Conservation (phyloP, 2,113 vertebrate genomes). For the Romanogobio albipinnatus region DNA sequence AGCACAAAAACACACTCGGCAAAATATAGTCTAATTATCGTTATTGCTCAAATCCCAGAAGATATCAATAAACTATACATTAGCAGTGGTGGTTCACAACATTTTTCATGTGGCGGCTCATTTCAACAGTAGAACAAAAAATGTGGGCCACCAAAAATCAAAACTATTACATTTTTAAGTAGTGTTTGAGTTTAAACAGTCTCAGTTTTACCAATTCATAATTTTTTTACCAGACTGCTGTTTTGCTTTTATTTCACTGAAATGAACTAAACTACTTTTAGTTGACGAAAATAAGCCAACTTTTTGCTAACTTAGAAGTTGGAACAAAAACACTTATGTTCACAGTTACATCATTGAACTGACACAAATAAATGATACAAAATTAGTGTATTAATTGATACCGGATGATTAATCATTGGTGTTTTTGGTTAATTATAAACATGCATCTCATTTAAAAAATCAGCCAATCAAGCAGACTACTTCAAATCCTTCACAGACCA, state of each 20-base stretch:
- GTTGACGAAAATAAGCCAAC: background rate
- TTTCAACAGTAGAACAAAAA: background rate
- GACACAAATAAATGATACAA: background rate
- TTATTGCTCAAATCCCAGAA: background rate
- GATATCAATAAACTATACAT: background rate
- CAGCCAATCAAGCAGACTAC: background rate
- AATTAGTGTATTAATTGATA: background rate
- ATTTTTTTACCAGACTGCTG: background rate
- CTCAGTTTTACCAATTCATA: background rate
- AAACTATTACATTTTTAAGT: background rate
- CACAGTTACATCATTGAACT: background rate
- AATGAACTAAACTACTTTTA: background rate
- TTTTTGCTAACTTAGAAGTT: background rate
- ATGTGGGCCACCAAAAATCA: background rate
- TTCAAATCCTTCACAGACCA: background rate
- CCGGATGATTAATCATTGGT: background rate
- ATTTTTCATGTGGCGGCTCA: background rate
- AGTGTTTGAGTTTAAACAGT: background rate
- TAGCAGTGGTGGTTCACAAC: background rate
- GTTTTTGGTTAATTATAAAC: background rate
- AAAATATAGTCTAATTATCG: too few relatives aligned
- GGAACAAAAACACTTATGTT: background rate
- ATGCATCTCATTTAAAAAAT: background rate
- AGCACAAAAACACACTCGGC: too few relatives aligned
- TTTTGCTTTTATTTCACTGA: background rate